A percentile compares a stretch with the other conserved stretches of the same genome.
Evolutionary conservation across 2,113 vertebrate species (phyloP).

Genomic region (Phoenicopterus ruber): DNA sequence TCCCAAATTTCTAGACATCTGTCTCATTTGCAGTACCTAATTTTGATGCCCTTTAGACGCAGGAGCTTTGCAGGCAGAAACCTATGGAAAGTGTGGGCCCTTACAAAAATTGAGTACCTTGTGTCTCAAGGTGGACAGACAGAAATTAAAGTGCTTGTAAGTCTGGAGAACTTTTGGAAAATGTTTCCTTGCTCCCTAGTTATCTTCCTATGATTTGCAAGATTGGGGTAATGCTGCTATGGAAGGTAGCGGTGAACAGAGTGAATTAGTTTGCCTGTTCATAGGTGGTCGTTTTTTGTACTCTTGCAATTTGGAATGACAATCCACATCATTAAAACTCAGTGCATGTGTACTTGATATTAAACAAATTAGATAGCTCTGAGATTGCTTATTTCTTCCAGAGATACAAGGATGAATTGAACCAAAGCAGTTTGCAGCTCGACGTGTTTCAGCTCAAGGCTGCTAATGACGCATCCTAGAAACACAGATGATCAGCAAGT

Average conservation of each 20-base stretch:
- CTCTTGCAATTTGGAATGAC: neutral
- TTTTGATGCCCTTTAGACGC: neutral
- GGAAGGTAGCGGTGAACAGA: neutral
- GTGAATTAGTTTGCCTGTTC: neutral
- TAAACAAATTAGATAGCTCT: conserved; percentile 13
- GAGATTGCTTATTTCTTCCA: conserved; percentile 49
- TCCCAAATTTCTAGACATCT: neutral
- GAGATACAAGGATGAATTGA: neutral
- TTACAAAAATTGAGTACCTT: neutral
- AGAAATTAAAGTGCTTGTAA: neutral
- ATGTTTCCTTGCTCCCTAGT: neutral
- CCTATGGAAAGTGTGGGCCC: neutral
- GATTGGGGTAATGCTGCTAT: neutral
- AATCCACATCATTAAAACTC: neutral
- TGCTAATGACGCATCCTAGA: conserved; percentile 34
- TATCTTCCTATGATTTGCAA: neutral
- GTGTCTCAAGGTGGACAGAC: neutral
- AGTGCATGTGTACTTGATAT: neutral
- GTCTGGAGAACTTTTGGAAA: neutral
- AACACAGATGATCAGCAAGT: conserved; percentile 47
- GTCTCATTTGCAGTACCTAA: neutral
- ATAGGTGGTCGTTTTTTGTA: neutral
- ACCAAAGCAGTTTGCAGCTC: conserved; percentile 21
- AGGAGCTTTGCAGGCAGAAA: neutral
- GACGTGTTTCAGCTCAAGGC: conserved; percentile 30